These are phyloP conservation scores for Mycalesis mineus DNA, from an alignment of 2,888 invertebrate genomes.

Conservation along the genomic window DNA sequence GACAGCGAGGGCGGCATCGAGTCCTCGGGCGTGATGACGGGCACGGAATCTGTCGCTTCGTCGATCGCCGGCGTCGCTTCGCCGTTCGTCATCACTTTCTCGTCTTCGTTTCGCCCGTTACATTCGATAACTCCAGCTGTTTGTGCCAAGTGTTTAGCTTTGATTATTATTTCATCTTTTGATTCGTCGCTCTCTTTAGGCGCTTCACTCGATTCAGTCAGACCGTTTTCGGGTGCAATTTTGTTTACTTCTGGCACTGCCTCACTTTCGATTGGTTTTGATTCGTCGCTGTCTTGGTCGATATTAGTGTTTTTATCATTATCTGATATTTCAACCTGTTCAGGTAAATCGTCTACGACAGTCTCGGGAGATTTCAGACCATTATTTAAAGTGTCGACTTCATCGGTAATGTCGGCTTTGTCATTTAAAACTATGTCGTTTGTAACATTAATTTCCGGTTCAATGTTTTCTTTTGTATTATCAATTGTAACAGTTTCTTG, in stretches of 20 bases:
- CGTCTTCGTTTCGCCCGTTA: constrained; percentile 10
- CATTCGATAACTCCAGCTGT: constrained; percentile 7
- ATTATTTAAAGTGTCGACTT: neutral
- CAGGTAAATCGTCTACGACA: neutral
- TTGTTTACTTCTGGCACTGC: neutral
- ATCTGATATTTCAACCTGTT: neutral
- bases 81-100: constrained; percentile 18
- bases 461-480: constrained; percentile 7
- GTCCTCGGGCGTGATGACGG: neutral
- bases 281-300: neutral
- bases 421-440: constrained; percentile 3
- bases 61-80: constrained; percentile 12
- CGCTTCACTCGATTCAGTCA: neutral
- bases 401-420: constrained; percentile 2
- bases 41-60: constrained; percentile 13
- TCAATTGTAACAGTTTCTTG: constrained; percentile 4
- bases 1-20: constrained; percentile 11
- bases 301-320: neutral
- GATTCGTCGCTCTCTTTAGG: neutral
- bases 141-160: constrained; percentile 1
- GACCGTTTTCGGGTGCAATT: neutral
- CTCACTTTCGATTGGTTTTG: constrained; percentile 6
- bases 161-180: constrained; percentile 2
- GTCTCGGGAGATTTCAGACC: constrained; percentile 13
- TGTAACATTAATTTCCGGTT: neutral